These are phyloP conservation scores for Cheilosia grossa DNA, from an alignment of 2,888 invertebrate genomes.

Conservation along the genomic window DNA sequence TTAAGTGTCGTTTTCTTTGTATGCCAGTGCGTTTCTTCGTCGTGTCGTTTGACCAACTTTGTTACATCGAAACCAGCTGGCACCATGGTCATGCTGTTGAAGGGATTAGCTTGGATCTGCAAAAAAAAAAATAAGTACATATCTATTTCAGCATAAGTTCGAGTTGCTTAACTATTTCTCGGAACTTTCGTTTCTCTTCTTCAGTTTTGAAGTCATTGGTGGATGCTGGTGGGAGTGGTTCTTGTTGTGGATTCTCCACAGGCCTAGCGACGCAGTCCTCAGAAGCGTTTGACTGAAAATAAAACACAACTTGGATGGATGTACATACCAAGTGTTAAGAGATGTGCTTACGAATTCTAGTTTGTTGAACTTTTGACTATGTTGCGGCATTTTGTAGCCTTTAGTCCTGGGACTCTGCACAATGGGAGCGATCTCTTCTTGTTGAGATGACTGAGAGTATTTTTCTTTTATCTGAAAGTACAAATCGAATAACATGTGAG, in stretches of 20 bases:
- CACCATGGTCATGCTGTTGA: conserved; percentile 74
- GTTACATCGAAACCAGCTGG: conserved; percentile 77
- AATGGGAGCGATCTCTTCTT: not conserved
- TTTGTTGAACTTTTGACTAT: not conserved
- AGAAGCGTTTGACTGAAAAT: not conserved
- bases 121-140: not conserved
- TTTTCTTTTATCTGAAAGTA: not conserved
- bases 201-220: not conserved
- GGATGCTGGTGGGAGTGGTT: not conserved
- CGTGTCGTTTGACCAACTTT: conserved; percentile 73
- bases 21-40: conserved; percentile 77
- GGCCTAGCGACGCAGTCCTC: not conserved
- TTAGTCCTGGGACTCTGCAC: not conserved
- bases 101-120: conserved; percentile 50
- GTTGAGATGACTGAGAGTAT: not conserved
- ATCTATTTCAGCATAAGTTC: conserved; percentile 28
- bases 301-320: not conserved
- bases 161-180: conserved; percentile 16
- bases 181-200: conserved; percentile 15
- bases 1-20: conserved; percentile 77
- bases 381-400: not conserved
- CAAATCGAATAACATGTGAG: too few species aligned
- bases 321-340: not conserved
- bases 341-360: not conserved
- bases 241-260: not conserved